phyloP scores from a whole-genome alignment of 2,888 invertebrate species.

The Dolichomitus sp. region DNA sequence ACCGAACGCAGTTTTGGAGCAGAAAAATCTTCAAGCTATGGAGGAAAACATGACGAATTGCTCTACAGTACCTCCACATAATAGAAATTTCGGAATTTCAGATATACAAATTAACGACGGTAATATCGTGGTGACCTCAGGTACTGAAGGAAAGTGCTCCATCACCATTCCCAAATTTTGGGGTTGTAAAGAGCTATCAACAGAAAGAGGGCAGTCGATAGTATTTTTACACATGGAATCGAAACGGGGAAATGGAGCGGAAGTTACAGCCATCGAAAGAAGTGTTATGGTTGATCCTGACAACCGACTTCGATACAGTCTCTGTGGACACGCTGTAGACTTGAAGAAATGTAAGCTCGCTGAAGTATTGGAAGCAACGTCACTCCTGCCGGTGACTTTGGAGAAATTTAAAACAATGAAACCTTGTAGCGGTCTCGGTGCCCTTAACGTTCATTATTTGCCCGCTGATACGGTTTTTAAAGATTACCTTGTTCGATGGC shows the following conservation, averaged over 20 bases:
- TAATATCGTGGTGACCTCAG: slow-evolving; percentile 1
- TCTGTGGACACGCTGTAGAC: slow-evolving; percentile 8
- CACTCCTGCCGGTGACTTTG: slow-evolving; percentile 1
- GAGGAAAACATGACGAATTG: neutral
- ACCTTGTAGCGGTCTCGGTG: slow-evolving; percentile 32
- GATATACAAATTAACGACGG: neutral
- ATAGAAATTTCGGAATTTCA: neutral
- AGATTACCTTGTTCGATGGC: slow-evolving; percentile 20
- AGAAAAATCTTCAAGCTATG: slow-evolving; percentile 9
- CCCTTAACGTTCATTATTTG: slow-evolving; percentile 24
- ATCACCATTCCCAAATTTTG: slow-evolving; percentile 9
- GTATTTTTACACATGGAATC: slow-evolving; percentile 8
- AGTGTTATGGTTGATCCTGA: neutral
- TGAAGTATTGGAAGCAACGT: neutral
- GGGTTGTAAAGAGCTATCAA: slow-evolving; percentile 1
- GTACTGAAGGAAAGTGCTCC: neutral
- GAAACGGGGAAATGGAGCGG: slow-evolving; percentile 11
- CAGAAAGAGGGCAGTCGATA: slow-evolving; percentile 21
- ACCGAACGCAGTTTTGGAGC: slow-evolving; percentile 5
- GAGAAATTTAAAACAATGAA: slow-evolving; percentile 28
- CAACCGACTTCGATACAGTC: slow-evolving; percentile 13
- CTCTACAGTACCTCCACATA: neutral
- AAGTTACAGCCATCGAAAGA: slow-evolving; percentile 6
- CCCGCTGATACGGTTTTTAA: neutral
- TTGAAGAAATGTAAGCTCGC: slow-evolving; percentile 12